Percentiles rank a stretch among this genome's conserved stretches.
Evolutionary conservation across 2,113 vertebrate genomes (phyloP).

Genomic region (Laticauda laticaudata): DNA sequence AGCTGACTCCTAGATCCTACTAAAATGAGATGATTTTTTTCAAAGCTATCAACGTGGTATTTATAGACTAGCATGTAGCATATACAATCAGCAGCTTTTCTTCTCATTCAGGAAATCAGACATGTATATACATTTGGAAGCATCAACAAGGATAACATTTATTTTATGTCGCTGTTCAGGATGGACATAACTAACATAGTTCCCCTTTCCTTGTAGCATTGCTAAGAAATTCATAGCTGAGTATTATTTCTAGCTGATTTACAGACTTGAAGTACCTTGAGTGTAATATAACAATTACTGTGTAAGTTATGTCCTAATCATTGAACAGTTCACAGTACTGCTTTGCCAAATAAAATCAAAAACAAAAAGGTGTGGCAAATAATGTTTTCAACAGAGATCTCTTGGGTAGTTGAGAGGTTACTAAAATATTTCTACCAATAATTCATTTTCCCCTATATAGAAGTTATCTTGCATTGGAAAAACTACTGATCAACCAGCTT

Average conservation of each 20-base stretch:
- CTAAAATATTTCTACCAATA: background rate
- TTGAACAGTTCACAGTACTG: conserved; percentile 72
- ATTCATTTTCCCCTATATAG: background rate
- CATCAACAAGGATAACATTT: conserved; percentile 58
- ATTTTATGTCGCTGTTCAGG: conserved; percentile 62
- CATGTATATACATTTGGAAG: conserved; percentile 68
- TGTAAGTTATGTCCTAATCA: conserved; percentile 72
- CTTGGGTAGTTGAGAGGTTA: background rate
- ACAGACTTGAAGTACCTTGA: conserved; percentile 66
- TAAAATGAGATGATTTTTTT: conserved; percentile 74
- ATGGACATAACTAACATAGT: conserved; percentile 56
- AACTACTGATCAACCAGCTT: background rate
- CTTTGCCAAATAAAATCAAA: conserved; percentile 89
- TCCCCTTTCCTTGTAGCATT: conserved; percentile 48
- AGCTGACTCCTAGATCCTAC: conserved; percentile 76
- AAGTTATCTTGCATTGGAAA: background rate
- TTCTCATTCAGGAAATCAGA: conserved; percentile 66
- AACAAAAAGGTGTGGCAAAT: conserved; percentile 65
- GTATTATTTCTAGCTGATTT: conserved; percentile 68
- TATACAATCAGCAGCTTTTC: conserved; percentile 76
- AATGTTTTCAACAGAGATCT: conserved; percentile 30
- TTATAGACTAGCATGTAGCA: conserved; percentile 78
- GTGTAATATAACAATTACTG: conserved; percentile 57
- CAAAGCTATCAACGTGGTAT: conserved; percentile 75
- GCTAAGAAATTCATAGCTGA: conserved; percentile 48